Evolutionary conservation across 2,113 vertebrate species (phyloP), one percentile per base, ranked within the genome.

Genomic region (Ptilonorhynchus violaceus): DNA sequence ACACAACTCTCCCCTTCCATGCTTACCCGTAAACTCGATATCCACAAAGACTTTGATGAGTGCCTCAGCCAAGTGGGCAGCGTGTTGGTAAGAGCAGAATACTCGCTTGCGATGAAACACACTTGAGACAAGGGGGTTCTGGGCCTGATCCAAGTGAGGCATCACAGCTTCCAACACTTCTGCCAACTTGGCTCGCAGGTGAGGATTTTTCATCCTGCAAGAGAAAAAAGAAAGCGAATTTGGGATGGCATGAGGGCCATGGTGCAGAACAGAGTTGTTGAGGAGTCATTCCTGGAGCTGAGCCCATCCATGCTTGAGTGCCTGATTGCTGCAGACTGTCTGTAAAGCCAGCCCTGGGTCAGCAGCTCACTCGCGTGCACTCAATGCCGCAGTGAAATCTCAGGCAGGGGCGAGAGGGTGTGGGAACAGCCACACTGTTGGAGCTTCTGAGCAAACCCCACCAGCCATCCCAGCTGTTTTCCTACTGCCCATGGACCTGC

Each of bases 41-140:
- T 99, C 99, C 93, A 99, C 99, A 79, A 99, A 99, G 95, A 99
- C 99, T 80, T 98, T 98, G 97, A 99, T 99, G 39, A 99, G 99
- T 0, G 99, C 99, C 96, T 99, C 99, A 1, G 99, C 99, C 63
- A 99, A 98, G 19, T 98, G 98, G 50, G 99, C 89, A 10, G 99
- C 99, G 0, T 99, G 93, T 16, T 77, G 97, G 89, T 99, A 99
- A 16, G 98, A 98, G 97, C 99, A 99, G 97, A 99, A 99, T 58
- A 99, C 98, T n/a, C 98, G 98, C 92, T 99, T 99, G 64, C 99
- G 98, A 68, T 99, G 99, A 62, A 99, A 99, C 89, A 99, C 98
- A 5, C 99, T 99, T 1, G 99, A 99, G 66, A 99, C 98, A 2
- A 98, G 96, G 0, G 98, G 97, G 55, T 97, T 98, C 62, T 98